Conservation (phyloP, 1,140 invertebrate species). For the Aphelenchoides besseyi region DNA sequence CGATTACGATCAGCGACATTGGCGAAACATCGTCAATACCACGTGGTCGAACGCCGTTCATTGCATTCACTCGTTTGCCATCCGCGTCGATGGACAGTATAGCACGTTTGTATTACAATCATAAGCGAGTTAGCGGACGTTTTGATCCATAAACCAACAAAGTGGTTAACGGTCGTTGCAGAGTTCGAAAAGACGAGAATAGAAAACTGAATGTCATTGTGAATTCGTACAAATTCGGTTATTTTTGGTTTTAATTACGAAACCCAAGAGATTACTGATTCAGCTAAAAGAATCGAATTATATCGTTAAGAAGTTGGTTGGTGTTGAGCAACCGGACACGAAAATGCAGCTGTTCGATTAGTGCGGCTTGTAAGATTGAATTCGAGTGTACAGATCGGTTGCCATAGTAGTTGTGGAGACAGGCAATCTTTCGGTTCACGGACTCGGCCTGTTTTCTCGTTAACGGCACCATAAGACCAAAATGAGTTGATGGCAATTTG, state of each 20-base stretch:
- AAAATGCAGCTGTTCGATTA: too few species aligned
- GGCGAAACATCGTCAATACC: background rate
- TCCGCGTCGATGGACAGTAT: background rate
- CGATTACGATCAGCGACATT: background rate
- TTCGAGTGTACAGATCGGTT: too few species aligned
- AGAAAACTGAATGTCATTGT: background rate
- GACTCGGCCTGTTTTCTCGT: too few species aligned
- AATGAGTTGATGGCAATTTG: too few species aligned
- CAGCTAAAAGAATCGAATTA: background rate
- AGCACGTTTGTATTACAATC: constrained; percentile 6
- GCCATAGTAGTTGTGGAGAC: too few species aligned
- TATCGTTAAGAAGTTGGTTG: background rate
- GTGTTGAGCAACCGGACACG: background rate
- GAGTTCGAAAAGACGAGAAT: too few species aligned
- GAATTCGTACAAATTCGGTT: background rate
- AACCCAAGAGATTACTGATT: background rate
- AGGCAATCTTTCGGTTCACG: too few species aligned
- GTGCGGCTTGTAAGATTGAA: too few species aligned
- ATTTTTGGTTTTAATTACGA: background rate
- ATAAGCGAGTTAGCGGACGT: background rate
- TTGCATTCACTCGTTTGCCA: constrained; percentile 6
- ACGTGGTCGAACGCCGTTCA: background rate
- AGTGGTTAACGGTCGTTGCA: too few species aligned
- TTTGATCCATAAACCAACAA: constrained; percentile 5
- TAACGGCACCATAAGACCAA: too few species aligned